Evolutionary conservation across 2,797 vertebrate species (phyloP).

Genomic region (Poecile montanus): DNA sequence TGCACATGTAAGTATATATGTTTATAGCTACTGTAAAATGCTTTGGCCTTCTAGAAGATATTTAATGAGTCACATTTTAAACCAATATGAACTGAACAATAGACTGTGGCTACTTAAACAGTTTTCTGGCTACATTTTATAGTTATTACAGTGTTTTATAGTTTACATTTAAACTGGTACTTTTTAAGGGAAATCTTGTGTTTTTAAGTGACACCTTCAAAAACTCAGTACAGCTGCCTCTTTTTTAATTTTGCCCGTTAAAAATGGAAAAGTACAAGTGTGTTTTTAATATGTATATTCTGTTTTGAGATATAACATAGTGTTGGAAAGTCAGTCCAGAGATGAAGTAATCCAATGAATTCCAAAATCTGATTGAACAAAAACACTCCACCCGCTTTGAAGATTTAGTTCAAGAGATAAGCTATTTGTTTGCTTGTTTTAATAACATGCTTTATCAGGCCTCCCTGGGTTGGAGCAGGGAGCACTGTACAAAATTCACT

Average conservation of each 20-base stretch:
- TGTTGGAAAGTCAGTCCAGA: constrained; percentile 63
- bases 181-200: constrained; percentile 77
- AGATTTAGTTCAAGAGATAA: constrained; percentile 30
- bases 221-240: constrained; percentile 56
- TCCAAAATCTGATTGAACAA: constrained; percentile 49
- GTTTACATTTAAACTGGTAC: constrained; percentile 83
- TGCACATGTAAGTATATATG: constrained; percentile 67
- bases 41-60: constrained; percentile 69
- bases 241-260: constrained; percentile 56
- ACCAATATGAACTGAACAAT: constrained; percentile 63
- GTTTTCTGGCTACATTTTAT: constrained; percentile 79
- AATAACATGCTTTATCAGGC: neutral
- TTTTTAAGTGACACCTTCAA: constrained; percentile 72
- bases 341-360: constrained; percentile 39
- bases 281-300: constrained; percentile 68
- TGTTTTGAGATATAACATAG: constrained; percentile 70
- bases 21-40: constrained; percentile 76
- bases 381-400: constrained; percentile 56
- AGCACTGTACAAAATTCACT: constrained; percentile 10
- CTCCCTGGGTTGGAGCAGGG: constrained; percentile 46
- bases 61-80: constrained; percentile 73
- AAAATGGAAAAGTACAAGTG: constrained; percentile 50
- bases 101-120: constrained; percentile 71
- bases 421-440: constrained; percentile 52
- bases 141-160: constrained; percentile 76